Evolutionary conservation across 2,888 invertebrate species (phyloP).

Genomic region (Amiota mariae): DNA sequence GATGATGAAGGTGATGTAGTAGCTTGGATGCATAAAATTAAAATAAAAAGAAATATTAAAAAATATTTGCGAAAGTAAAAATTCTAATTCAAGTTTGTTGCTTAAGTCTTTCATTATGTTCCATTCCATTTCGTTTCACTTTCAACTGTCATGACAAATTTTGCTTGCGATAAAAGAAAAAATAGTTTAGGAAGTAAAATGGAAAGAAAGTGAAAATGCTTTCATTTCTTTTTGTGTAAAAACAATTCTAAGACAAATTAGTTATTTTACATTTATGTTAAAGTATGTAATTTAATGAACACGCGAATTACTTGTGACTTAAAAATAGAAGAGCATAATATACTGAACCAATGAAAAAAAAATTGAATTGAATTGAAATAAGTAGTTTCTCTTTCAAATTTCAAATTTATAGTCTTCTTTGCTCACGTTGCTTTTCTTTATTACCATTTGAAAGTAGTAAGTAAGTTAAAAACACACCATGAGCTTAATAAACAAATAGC

Average conservation of each 20-base stretch:
- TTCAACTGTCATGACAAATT: conserved; percentile 21
- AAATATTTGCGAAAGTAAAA: conserved; percentile 22
- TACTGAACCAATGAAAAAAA: not conserved
- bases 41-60: conserved; percentile 40
- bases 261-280: not conserved
- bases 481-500: conserved; percentile 55
- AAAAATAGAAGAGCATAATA: conserved; percentile 2
- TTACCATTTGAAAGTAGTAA: conserved; percentile 53
- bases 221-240: conserved; percentile 27
- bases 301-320: conserved; percentile 2
- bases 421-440: conserved; percentile 45
- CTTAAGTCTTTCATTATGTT: conserved; percentile 27
- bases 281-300: conserved; percentile 9
- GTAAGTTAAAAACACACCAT: conserved; percentile 49
- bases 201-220: conserved; percentile 33
- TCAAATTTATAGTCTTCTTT: not conserved
- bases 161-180: conserved; percentile 49
- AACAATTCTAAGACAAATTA: conserved; percentile 27
- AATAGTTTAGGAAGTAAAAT: conserved; percentile 28
- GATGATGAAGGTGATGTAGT: not conserved
- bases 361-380: not conserved
- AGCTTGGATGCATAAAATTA: conserved; percentile 52
- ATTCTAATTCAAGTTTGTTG: conserved; percentile 32
- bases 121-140: not conserved
- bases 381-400: not conserved